Conservation (phyloP, 2,888 invertebrate species). For the Linhomoeus sp. region DNA sequence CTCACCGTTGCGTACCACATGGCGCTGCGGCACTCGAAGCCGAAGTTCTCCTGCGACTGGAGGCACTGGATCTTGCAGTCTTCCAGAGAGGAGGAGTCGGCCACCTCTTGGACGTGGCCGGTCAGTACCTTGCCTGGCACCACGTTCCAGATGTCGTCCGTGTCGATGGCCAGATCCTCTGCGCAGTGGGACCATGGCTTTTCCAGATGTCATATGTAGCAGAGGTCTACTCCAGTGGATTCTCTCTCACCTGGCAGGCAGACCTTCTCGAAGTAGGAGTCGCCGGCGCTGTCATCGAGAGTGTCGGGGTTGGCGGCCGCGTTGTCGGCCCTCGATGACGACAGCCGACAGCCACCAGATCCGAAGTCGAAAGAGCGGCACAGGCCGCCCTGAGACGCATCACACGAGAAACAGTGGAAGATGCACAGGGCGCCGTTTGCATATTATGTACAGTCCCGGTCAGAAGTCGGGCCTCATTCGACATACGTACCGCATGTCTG, state of each 20-base stretch:
- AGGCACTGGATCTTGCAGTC: conserved; percentile 11
- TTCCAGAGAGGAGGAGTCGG: conserved; percentile 10
- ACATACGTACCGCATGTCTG: too few relatives aligned
- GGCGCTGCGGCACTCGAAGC: conserved; percentile 11
- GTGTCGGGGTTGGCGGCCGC: background rate
- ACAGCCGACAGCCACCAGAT: conserved; percentile 8
- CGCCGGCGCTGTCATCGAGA: background rate
- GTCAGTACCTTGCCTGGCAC: conserved; percentile 11
- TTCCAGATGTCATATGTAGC: too few relatives aligned
- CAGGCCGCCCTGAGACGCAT: too few relatives aligned
- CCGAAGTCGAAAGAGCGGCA: conserved; percentile 4
- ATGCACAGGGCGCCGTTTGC: too few relatives aligned
- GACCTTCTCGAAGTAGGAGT: conserved; percentile 8
- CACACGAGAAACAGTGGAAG: too few relatives aligned
- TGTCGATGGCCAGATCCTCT: background rate
- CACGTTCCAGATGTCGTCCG: conserved; percentile 8
- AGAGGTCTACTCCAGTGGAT: too few relatives aligned
- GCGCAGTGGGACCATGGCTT: background rate
- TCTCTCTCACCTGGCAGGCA: conserved; percentile 4
- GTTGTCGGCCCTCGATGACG: background rate
- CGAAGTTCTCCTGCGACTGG: conserved; percentile 8
- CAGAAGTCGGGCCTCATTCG: too few relatives aligned
- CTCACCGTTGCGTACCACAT: conserved; percentile 13
- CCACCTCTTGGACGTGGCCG: conserved; percentile 14
- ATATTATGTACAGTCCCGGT: too few relatives aligned